A percentile compares a stretch with the other conserved stretches of the same genome.
These are phyloP conservation scores for Lindbergichthys nudifrons DNA, from an alignment of 2,797 vertebrate species.

Conservation along the genomic window DNA sequence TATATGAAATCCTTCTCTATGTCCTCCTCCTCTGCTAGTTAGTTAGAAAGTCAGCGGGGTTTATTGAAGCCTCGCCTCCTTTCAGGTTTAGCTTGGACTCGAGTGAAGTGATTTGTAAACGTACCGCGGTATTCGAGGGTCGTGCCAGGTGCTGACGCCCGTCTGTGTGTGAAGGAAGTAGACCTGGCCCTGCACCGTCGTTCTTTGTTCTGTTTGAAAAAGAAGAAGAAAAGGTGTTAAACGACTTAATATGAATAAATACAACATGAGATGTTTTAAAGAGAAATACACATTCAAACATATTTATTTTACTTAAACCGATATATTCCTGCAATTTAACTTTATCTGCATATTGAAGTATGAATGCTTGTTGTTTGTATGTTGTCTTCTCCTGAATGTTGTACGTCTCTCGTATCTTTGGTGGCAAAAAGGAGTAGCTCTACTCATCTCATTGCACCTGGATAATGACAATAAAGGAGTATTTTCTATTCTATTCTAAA, in stretches of 20 bases:
- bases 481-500: background rate
- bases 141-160: constrained; percentile 97
- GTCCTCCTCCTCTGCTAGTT: constrained; percentile 12
- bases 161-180: constrained; percentile 99
- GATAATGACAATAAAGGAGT: too few relatives aligned
- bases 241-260: background rate
- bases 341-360: too few relatives aligned
- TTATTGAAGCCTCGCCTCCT: constrained; percentile 24
- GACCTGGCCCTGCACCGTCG: constrained; percentile 96
- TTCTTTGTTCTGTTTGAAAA: constrained; percentile 90
- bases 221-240: constrained; percentile 9
- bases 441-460: too few relatives aligned
- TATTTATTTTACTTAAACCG: too few relatives aligned
- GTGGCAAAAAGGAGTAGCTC: too few relatives aligned
- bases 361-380: too few relatives aligned
- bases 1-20: background rate
- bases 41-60: constrained; percentile 7
- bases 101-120: background rate
- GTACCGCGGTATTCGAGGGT: constrained; percentile 96
- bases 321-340: too few relatives aligned
- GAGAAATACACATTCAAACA: too few relatives aligned
- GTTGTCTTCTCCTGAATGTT: too few relatives aligned
- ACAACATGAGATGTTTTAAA: background rate
- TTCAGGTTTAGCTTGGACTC: constrained; percentile 4
- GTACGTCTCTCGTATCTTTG: too few relatives aligned